Conservation (phyloP, 2,888 invertebrate genomes). For the Sinodicranocentrus sp. region DNA sequence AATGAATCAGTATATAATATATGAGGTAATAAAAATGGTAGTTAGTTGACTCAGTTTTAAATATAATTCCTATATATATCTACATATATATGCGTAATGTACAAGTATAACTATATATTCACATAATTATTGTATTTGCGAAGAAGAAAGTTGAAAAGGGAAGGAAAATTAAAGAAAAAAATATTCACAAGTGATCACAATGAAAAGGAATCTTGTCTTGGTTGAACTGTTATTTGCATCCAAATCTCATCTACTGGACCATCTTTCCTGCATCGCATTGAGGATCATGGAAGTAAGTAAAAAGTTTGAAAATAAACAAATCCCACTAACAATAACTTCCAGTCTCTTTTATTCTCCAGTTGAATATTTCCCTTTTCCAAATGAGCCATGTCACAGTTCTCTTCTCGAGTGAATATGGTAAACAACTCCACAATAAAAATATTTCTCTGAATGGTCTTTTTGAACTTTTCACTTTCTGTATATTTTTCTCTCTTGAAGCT, state of each 20-base stretch:
- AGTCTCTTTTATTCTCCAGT: no score
- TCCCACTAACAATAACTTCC: no score
- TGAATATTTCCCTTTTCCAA: no score
- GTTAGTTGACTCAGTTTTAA: neutral
- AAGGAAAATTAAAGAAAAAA: constrained; percentile 37
- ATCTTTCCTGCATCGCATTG: no score
- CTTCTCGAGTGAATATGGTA: no score
- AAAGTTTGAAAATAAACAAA: no score
- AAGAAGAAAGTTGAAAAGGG: constrained; percentile 17
- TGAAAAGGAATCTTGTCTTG: constrained; percentile 18
- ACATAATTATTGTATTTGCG: constrained; percentile 35
- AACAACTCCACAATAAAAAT: no score
- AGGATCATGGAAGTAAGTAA: no score
- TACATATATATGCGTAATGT: constrained; percentile 8
- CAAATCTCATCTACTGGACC: neutral
- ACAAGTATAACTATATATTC: constrained; percentile 26
- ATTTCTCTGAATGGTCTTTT: no score
- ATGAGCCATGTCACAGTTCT: no score
- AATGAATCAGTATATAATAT: neutral
- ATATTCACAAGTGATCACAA: constrained; percentile 48
- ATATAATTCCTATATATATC: constrained; percentile 7
- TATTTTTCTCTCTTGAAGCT: neutral
- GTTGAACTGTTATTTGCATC: neutral
- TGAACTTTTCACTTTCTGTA: neutral
- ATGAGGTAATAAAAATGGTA: neutral